Evolutionary conservation across 2,797 vertebrate genomes (phyloP), one percentile per base, ranked within the genome.

Genomic region (Ctenopoma multispine): DNA sequence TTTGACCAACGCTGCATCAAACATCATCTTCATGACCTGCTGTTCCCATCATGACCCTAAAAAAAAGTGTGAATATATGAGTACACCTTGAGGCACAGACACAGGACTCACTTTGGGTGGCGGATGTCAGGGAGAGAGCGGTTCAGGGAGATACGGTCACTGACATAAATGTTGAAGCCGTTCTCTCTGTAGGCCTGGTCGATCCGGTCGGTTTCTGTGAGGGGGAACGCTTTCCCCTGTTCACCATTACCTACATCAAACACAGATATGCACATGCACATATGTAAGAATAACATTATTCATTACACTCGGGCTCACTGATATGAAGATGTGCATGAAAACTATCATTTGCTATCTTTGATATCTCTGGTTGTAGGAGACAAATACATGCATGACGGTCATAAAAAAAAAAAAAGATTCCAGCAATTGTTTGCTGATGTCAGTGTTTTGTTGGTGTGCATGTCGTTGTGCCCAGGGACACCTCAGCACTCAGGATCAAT

Each of bases 121-220:
- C 98, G 95, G 88, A 99, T 99, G 84, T 99, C 97, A 0, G 97
- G 95, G 69, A 99, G 87, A 29, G 97, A 98, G 79, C 97, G 95
- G 90, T 99, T 97, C 71, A 99, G 94, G 53, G 97, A 96, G 91
- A 99, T 98, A 81, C 96, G 94, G 88, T 99, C 95, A 18, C 97
- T 99, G 93, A 99, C 95, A 18, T 95, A 98, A 80, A 99, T 99
- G 90, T 99, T 99, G 91, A 99, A 99, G 53, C 97, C 98, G 69
- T 99, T 99, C 90, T 99, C 98, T 56, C 96, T 90, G 93, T 99
- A 99, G 0, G 97, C 97, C 92, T 97, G 96, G 73, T 99, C 97
- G 49, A 95, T 95, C 48, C 93, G 91, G 73, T 99, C 98, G 1
- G 95, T 92, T 1, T 97, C 96, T 0, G 93, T 95, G 92, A 99